Evolutionary conservation across 2,888 invertebrate species (phyloP).

Genomic region (Pegoplata infirma): DNA sequence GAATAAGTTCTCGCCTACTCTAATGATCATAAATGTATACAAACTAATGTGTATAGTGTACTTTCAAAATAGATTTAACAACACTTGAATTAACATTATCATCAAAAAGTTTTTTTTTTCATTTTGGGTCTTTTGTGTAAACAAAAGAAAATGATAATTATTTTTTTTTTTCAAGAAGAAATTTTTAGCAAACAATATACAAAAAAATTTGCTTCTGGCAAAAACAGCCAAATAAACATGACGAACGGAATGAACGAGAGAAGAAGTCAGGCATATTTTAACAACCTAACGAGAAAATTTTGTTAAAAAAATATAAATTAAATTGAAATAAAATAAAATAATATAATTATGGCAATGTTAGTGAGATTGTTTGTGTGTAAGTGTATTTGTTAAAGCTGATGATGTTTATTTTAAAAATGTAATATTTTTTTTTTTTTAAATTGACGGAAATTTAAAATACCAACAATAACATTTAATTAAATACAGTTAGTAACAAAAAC

Average conservation of each 20-base stretch:
- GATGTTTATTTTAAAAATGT: slow-evolving; percentile 10
- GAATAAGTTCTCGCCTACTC: no score
- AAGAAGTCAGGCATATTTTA: slow-evolving; percentile 8
- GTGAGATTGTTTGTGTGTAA: background rate
- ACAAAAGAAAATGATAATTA: slow-evolving; percentile 32
- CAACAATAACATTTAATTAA: no score
- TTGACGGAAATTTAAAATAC: slow-evolving; percentile 21
- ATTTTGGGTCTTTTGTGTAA: slow-evolving; percentile 34
- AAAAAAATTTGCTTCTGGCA: slow-evolving; percentile 17
- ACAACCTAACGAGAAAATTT: background rate
- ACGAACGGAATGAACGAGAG: background rate
- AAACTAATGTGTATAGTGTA: background rate
- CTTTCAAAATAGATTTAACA: slow-evolving; percentile 40
- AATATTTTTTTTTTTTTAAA: background rate
- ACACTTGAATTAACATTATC: slow-evolving; percentile 45
- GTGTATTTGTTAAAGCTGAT: background rate
- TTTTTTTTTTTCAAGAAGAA: background rate
- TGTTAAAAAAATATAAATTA: background rate
- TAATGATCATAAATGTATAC: no score
- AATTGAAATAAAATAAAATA: background rate
- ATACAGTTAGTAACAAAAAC: no score
- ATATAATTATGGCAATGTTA: slow-evolving; percentile 16
- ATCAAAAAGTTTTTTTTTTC: no score
- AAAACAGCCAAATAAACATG: slow-evolving; percentile 11
- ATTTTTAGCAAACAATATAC: background rate